Percentiles rank a stretch among this genome's conserved stretches.
Evolutionary conservation across 2,113 vertebrate genomes (phyloP).

Genomic region (Pyxicephalus adspersus): DNA sequence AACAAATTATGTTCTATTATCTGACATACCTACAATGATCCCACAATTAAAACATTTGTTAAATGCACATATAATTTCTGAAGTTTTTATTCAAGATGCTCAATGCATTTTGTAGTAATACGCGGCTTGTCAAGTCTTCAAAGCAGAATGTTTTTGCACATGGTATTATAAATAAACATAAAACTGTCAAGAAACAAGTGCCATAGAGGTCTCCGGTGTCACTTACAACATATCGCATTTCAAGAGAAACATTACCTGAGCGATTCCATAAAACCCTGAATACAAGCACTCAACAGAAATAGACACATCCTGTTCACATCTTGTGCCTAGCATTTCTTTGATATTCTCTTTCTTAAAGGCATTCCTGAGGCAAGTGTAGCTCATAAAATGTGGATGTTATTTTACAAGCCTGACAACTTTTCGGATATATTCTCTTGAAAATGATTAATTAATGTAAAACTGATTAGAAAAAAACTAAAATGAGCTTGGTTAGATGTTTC

Average conservation of each 20-base stretch:
- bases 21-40: too few species aligned
- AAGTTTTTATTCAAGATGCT: too few species aligned
- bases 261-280: not conserved
- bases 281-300: not conserved
- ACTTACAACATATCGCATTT: not conserved
- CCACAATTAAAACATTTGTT: too few species aligned
- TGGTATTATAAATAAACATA: not conserved
- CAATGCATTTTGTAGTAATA: not conserved
- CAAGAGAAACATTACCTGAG: not conserved
- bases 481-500: not conserved
- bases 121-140: not conserved
- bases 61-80: too few species aligned
- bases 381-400: slow-evolving; percentile 38
- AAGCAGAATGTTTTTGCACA: slow-evolving; percentile 4
- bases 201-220: slow-evolving; percentile 1
- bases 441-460: not conserved
- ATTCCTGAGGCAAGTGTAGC: slow-evolving; percentile 12
- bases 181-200: slow-evolving; percentile 14
- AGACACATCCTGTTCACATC: slow-evolving; percentile 11
- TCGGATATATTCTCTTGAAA: slow-evolving; percentile 20
- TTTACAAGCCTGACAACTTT: slow-evolving; percentile 8
- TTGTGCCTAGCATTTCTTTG: slow-evolving; percentile 7
- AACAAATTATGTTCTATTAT: too few species aligned
- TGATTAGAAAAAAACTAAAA: not conserved
- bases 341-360: slow-evolving; percentile 24